phyloP scores from a whole-genome alignment of 2,113 vertebrate species.

The Tamias sibiricus region DNA sequence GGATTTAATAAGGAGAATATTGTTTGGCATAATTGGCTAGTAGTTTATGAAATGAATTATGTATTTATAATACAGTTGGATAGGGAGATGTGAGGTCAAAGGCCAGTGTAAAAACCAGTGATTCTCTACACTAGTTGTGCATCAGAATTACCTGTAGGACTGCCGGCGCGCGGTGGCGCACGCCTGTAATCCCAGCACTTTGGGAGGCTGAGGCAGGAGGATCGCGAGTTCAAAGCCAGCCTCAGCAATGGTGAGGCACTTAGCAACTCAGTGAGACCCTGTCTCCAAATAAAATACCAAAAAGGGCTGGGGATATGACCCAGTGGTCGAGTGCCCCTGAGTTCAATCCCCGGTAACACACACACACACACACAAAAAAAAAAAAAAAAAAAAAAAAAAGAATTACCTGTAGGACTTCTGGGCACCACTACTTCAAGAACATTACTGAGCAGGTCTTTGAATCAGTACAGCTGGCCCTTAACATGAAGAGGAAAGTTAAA shows the following conservation, averaged over 20 bases:
- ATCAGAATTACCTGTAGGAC: not conserved
- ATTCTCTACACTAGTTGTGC: not conserved
- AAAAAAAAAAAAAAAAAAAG: no score
- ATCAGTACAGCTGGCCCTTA: not conserved
- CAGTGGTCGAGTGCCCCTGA: no score
- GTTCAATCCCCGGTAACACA: no score
- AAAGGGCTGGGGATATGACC: no score
- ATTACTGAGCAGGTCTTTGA: not conserved
- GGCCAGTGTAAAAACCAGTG: not conserved
- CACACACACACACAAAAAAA: no score
- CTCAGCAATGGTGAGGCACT: no score
- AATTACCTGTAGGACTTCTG: not conserved
- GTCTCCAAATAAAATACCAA: no score
- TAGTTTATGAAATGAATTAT: slow-evolving; percentile 37
- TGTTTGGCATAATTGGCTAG: not conserved
- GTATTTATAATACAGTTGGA: not conserved
- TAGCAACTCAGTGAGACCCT: no score
- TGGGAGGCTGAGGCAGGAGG: no score
- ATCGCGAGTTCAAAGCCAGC: no score
- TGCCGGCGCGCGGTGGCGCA: no score
- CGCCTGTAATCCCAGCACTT: no score
- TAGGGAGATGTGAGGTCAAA: not conserved
- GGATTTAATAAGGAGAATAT: slow-evolving; percentile 23
- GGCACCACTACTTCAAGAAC: not conserved
- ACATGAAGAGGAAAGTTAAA: slow-evolving; percentile 31